Base-by-base conservation (phyloP, 1,140 invertebrate species). In the Zophobas morio region DNA sequence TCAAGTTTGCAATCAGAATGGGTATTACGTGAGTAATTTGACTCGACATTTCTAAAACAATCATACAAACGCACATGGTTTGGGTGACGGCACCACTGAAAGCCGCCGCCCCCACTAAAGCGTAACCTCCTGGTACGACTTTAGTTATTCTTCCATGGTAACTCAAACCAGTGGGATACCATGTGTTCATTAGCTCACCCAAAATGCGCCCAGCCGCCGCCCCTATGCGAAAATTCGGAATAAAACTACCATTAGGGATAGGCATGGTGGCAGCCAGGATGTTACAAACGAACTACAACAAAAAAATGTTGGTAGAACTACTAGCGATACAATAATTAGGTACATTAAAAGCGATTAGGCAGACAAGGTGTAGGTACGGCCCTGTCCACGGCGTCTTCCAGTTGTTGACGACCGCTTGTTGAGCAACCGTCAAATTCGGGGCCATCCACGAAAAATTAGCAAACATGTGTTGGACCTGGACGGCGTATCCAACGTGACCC, bases 11-110 rank as follows among this genome's bases (percentile, higher is more conserved):
- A 56, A 98, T 95, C 92, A 99, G 97, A 56, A 99, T 95, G 0
- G 98, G 98, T 49, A 99, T 92, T 20, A 99, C 94, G 83, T 99
- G 97, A 6, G 95, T 97, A 80, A 99, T 97, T 85, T 89, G 86
- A 1, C 79, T 81, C 0, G 98, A 99, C 92, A 99, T 96, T 88
- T 99, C 98, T 86, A 98, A 98, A 53, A 99, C 94, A 77, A 99
- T 99, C 49, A 99, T 97, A 77, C 96, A 96, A 5, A 98, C 98
- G 1, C 97, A 99, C 47, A 99, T 97, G 0, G 98, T 98, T 85
- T 99, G 96, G 0, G 98, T 99, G 1, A 99, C 96, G 39, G 96
- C 96, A 6, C 96, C 98, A 2, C 96, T 96, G 84, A 99, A 95
- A 2, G 98, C 96, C 2, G 98, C 97, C 2, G 98, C 98, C 1